Evolutionary conservation across 1,140 invertebrate species (phyloP).

Genomic region (Brachionus manjavacas): DNA sequence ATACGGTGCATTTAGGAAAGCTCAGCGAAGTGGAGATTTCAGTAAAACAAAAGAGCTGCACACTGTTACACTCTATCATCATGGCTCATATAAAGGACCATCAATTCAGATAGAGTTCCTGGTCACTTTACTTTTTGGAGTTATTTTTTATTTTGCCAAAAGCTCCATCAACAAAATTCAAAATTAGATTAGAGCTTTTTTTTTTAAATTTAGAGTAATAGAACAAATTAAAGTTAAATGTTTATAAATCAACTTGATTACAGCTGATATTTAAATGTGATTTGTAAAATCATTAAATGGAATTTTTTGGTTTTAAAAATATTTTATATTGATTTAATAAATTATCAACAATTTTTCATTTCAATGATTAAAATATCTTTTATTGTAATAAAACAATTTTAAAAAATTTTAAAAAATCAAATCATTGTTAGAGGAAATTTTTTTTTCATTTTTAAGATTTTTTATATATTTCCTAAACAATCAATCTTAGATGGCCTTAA

Average conservation of each 20-base stretch:
- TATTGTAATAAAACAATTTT: no score
- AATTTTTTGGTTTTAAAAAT: not conserved
- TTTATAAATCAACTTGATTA: not conserved
- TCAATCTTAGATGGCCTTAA: no score
- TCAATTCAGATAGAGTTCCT: constrained; percentile 14
- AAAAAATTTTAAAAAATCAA: no score
- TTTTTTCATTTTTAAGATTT: no score
- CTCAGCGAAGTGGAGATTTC: constrained; percentile 20
- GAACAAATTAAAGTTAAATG: not conserved
- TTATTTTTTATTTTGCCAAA: constrained; percentile 30
- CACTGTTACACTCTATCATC: not conserved
- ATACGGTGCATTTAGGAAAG: constrained; percentile 16
- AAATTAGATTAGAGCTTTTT: not conserved
- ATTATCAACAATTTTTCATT: no score
- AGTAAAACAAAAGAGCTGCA: constrained; percentile 17
- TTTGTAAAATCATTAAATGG: not conserved
- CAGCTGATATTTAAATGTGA: not conserved
- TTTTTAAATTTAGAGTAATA: not conserved
- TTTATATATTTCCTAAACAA: no score
- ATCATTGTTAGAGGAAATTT: no score
- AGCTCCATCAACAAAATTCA: not conserved
- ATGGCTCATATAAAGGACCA: constrained; percentile 29
- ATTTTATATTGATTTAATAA: no score
- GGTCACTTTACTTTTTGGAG: constrained; percentile 2
- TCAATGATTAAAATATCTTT: no score